phyloP scores from a whole-genome alignment of 2,888 invertebrate genomes.

The Notodonta ziczac region DNA sequence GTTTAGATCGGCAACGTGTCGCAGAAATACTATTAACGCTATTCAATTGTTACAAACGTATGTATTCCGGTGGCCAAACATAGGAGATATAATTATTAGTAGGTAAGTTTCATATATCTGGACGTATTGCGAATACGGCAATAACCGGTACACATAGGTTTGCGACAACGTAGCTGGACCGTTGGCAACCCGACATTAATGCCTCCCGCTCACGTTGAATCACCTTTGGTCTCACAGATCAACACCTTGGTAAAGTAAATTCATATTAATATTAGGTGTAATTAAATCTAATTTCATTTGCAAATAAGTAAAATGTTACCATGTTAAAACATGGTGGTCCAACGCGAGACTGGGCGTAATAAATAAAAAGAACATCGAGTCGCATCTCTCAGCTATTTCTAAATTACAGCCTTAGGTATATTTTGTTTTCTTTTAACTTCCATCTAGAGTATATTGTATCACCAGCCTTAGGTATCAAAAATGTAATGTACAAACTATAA shows the following conservation, averaged over 20 bases:
- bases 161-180: too few relatives aligned
- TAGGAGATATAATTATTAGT: not conserved
- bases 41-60: not conserved
- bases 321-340: not conserved
- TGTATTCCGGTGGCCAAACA: not conserved
- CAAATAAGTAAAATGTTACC: too few relatives aligned
- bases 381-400: slow-evolving; percentile 66
- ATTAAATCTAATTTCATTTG: too few relatives aligned
- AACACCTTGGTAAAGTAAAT: too few relatives aligned
- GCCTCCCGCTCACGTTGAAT: not conserved
- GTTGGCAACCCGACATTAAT: not conserved
- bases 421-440: slow-evolving; percentile 35
- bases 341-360: slow-evolving; percentile 25
- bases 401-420: slow-evolving; percentile 61
- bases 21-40: not conserved
- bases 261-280: too few relatives aligned
- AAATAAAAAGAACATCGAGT: slow-evolving; percentile 53
- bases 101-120: too few relatives aligned
- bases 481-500: slow-evolving; percentile 41
- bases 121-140: too few relatives aligned
- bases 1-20: not conserved
- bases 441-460: slow-evolving; percentile 62
- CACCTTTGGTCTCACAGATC: not conserved
- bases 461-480: slow-evolving; percentile 74
- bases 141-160: too few relatives aligned